Percentiles rank a stretch among this genome's conserved stretches.
Evolutionary conservation across 2,888 invertebrate species (phyloP).

Genomic region (Ormyrus pomaceus): DNA sequence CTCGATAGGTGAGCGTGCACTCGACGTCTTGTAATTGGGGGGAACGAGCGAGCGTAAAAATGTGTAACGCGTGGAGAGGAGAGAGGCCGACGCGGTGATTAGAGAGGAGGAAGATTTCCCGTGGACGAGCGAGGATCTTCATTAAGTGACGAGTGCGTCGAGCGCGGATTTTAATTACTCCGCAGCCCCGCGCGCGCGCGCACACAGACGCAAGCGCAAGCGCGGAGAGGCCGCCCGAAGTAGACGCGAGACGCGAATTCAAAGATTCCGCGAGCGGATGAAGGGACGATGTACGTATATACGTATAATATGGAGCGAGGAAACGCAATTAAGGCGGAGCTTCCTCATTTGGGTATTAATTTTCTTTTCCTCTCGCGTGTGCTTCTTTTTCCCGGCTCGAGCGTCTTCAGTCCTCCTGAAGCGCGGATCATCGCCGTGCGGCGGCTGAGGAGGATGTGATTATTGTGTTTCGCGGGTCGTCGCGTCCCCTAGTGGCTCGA

Average conservation of each 20-base stretch:
- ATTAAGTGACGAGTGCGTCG: slow-evolving; percentile 60
- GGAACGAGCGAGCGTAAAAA: slow-evolving; percentile 36
- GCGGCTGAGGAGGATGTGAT: not conserved
- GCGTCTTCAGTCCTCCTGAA: not conserved
- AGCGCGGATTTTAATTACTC: slow-evolving; percentile 64
- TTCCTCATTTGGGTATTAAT: slow-evolving; percentile 50
- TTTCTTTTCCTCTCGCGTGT: slow-evolving; percentile 22
- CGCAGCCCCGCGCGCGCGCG: too few species aligned
- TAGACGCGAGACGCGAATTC: slow-evolving; percentile 40
- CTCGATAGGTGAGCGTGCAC: not conserved
- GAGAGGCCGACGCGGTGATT: slow-evolving; percentile 15
- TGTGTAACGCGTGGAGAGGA: slow-evolving; percentile 24
- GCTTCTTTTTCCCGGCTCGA: not conserved
- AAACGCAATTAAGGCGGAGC: slow-evolving; percentile 44
- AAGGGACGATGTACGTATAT: not conserved
- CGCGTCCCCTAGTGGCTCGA: not conserved
- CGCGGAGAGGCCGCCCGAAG: not conserved
- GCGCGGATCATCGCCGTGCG: not conserved
- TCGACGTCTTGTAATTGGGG: slow-evolving; percentile 15
- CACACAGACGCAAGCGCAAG: too few species aligned
- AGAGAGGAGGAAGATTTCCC: not conserved
- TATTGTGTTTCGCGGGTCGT: slow-evolving; percentile 25
- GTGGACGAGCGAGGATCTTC: slow-evolving; percentile 54
- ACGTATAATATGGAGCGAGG: not conserved
- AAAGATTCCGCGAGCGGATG: slow-evolving; percentile 36